Evolutionary conservation across 2,113 vertebrate genomes (phyloP), one percentile per base, ranked within the genome.

Genomic region (Solenodon paradoxus): DNA sequence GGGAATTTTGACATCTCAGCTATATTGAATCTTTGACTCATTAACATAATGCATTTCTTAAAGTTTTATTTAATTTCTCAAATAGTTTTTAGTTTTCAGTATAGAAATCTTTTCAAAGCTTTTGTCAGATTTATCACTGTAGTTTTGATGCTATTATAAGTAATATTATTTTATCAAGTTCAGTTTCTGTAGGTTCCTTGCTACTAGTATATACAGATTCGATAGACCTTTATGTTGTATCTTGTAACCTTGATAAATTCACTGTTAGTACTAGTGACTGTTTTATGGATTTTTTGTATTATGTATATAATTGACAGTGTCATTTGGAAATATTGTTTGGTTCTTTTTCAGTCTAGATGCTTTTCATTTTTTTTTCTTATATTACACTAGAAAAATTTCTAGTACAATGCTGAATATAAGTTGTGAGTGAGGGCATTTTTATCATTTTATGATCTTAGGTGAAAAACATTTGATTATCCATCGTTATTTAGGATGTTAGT

Each of bases 281-380:
- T 88, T 95, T 77, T 88, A 12, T 95, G 32, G 22, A 24, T 92
- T 59, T 22, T 68, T 20, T 75, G 12, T 92, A 63, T 90, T 71
- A 22, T 42, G 9, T 47, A 49, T 55, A 5, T 30, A 72, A 30
- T 66, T 53, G 26, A 28, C 42, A 40, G 19, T 69, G 26, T 82
- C 32, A 71, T 49, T 17, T 82, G 16, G 47, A 11, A 78, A 30
- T 92, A n/a, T n/a, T n/a, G n/a, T n/a, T n/a, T n/a, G n/a, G n/a
- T 69, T 69, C 11, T n/a, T n/a, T n/a, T n/a, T n/a, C n/a, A n/a
- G n/a, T n/a, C n/a, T n/a, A n/a, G n/a, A n/a, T n/a, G n/a, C 63
- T 83, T 71, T 47, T 57, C 47, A 72, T 86, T 84, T 15, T 78
- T 64, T 28, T 81, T 81, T 28, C 16, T 94, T 88, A 12, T 28